A percentile compares a stretch with the other conserved stretches of the same genome.
phyloP scores from a whole-genome alignment of 2,888 invertebrate species.

The Agrotis puta region DNA sequence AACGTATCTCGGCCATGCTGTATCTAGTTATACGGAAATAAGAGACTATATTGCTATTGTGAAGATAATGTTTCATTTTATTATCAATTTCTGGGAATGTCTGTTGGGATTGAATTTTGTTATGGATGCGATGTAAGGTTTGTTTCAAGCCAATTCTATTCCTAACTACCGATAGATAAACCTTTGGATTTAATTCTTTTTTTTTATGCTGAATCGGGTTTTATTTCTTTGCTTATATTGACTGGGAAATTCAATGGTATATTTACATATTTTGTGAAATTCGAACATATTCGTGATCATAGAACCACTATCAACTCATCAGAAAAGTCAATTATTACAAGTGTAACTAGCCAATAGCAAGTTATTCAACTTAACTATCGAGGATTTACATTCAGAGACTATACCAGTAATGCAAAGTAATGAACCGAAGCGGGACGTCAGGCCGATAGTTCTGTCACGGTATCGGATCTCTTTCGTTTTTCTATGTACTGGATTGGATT shows the following conservation, averaged over 20 bases:
- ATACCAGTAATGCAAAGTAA: too few relatives aligned
- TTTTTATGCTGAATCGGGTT: background rate
- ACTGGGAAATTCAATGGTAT: background rate
- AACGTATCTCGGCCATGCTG: constrained; percentile 23
- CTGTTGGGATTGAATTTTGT: background rate
- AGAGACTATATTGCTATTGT: constrained; percentile 6
- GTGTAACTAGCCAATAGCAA: too few relatives aligned
- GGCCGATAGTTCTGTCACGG: too few relatives aligned
- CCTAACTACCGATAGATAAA: background rate
- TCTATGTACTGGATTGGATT: too few relatives aligned
- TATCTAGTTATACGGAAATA: constrained; percentile 1
- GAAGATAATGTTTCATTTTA: constrained; percentile 16
- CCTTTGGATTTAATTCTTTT: background rate
- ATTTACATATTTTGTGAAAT: background rate
- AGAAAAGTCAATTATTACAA: too few relatives aligned
- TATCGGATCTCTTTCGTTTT: too few relatives aligned
- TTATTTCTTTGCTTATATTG: background rate
- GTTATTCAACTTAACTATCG: too few relatives aligned
- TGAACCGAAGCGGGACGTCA: too few relatives aligned
- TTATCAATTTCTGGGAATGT: constrained; percentile 1
- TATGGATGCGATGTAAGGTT: background rate
- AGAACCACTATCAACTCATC: too few relatives aligned
- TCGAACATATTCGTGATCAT: too few relatives aligned
- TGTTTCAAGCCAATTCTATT: background rate
- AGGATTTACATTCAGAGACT: too few relatives aligned